Evolutionary conservation across 2,797 vertebrate species (phyloP).

Genomic region (Allobates femoralis): DNA sequence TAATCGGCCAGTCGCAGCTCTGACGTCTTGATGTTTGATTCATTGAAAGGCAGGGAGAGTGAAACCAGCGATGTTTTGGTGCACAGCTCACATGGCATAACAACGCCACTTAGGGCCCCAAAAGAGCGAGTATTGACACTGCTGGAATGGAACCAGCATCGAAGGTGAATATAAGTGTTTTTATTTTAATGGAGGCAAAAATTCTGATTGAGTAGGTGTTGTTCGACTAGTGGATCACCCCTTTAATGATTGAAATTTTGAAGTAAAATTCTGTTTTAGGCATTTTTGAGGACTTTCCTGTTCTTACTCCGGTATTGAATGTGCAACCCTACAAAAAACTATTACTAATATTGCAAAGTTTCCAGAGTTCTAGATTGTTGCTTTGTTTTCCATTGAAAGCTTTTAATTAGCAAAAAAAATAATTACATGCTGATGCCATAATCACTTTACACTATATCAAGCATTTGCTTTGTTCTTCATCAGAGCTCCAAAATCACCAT

Average conservation of each 20-base stretch:
- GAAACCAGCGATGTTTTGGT: too few relatives aligned
- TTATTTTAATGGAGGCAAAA: too few relatives aligned
- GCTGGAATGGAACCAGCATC: too few relatives aligned
- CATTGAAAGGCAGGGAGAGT: too few relatives aligned
- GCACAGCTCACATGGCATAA: too few relatives aligned
- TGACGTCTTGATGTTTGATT: too few relatives aligned
- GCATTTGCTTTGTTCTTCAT: conserved; percentile 27
- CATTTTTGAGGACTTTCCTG: background rate
- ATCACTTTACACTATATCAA: background rate
- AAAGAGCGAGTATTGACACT: too few relatives aligned
- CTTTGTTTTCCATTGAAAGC: background rate
- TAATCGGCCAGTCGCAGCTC: too few relatives aligned
- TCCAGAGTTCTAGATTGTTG: background rate
- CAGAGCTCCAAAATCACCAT: conserved; percentile 68
- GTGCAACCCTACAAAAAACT: background rate
- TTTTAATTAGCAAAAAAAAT: background rate
- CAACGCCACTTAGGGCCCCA: too few relatives aligned
- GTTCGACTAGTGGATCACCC: too few relatives aligned
- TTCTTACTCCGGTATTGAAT: background rate
- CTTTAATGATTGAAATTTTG: background rate
- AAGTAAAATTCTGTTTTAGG: background rate
- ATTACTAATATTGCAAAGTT: background rate
- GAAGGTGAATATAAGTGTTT: too few relatives aligned
- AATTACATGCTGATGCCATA: background rate
- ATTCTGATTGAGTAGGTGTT: too few relatives aligned